A percentile compares a stretch with the other conserved stretches of the same genome.
Evolutionary conservation across 2,888 invertebrate genomes (phyloP).

Genomic region (Poecilobothrus nobilitatus): DNA sequence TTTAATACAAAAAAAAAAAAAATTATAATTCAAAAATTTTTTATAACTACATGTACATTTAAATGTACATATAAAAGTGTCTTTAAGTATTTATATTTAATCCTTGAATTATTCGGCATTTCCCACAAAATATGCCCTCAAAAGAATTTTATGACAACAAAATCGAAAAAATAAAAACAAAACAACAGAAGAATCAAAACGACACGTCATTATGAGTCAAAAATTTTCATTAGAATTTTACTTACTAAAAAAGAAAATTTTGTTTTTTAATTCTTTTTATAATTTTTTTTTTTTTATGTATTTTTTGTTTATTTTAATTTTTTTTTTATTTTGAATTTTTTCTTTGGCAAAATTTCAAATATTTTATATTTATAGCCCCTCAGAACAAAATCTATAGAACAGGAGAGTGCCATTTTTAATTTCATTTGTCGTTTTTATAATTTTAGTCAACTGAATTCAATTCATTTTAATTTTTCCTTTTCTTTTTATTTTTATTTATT

Average conservation of each 20-base stretch:
- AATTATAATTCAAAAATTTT: no score
- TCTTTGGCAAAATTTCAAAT: slow-evolving; percentile 6
- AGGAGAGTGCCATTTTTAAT: slow-evolving; percentile 1
- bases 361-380: slow-evolving; percentile 1
- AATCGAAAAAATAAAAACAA: not conserved
- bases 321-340: not conserved
- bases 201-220: slow-evolving; percentile 3
- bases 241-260: not conserved
- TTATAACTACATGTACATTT: no score
- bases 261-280: no score
- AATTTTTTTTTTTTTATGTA: no score
- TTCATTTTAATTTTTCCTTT: no score
- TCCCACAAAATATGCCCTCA: slow-evolving; percentile 2
- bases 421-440: slow-evolving; percentile 1
- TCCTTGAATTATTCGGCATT: slow-evolving; percentile 6
- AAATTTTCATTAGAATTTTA: not conserved
- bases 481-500: no score
- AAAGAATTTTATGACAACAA: not conserved
- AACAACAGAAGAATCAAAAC: not conserved
- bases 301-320: no score
- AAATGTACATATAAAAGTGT: no score
- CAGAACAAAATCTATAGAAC: not conserved
- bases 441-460: not conserved
- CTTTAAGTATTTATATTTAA: not conserved
- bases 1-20: not conserved